Evolutionary conservation across 2,113 vertebrate species (phyloP), one percentile per base, ranked within the genome.

Genomic region (Corvus cornix): DNA sequence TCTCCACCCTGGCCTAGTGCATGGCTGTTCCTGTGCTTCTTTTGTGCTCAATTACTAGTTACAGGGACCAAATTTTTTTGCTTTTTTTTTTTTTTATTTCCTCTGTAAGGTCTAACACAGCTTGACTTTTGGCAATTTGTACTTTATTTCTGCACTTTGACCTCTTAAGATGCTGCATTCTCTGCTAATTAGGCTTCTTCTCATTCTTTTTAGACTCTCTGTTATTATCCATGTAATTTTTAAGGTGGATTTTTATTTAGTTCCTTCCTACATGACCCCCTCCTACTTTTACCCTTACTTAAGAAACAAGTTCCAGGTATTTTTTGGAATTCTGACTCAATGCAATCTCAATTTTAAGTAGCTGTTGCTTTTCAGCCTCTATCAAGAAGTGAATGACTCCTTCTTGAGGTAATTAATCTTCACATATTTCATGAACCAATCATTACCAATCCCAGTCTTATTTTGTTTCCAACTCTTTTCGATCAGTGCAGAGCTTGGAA

Each of bases 111-210:
- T 86, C 68, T 96, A 89, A 87, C 24, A 55, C 60, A 84, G 68
- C 76, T 84, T 95, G 59, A 68, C 72, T 97, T 96, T 39, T 90
- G 95, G 74, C 74, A 94, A 89, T 69, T 83, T 11, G 7, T 87
- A 30, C 49, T 84, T 89, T 73, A 66, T 87, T 95, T 95, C 56
- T 94, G 60, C 62, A 33, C 93, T 97, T 92, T 91, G 91, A 92
- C 91, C 80, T 89, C 77, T 78, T 84, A 55, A 84, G 77, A 78
- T 89, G 48, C 35, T 87, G 60, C 44, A 78, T 95, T 95, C 60
- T 92, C 41, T 63, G 64, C 31, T 92, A 69, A 92, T 95, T 82
- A 75, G 66, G 70, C 52, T 89, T 63, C 24, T 91, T 67, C 62
- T 85, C 15, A n/a, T 90, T 77, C 31, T 58, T 89, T 87, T 91